Conservation (phyloP, 2,113 vertebrate species). For the Campylomormyrus numenius region DNA sequence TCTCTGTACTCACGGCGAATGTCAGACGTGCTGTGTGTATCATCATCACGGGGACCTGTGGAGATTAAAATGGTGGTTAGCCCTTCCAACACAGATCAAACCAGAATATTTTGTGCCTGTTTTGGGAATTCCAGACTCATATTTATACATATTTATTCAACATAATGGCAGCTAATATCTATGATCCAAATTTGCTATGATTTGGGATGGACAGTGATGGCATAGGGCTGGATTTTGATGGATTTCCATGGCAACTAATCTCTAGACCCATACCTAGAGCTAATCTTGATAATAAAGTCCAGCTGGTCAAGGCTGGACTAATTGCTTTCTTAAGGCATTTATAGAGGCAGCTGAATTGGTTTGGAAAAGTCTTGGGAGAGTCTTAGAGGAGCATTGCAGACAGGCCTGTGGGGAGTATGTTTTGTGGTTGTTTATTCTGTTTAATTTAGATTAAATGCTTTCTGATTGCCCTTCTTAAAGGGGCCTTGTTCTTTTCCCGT, state of each 20-base stretch:
- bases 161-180: not conserved
- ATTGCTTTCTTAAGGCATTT: not conserved
- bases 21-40: slow-evolving; percentile 64
- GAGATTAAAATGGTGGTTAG: slow-evolving; percentile 10
- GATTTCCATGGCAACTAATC: not conserved
- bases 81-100: not conserved
- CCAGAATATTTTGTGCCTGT: not conserved
- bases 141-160: not conserved
- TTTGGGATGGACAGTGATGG: not conserved
- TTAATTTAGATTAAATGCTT: not conserved
- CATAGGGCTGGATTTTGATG: not conserved
- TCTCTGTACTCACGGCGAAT: slow-evolving; percentile 52
- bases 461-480: not conserved
- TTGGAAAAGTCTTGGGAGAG: not conserved
- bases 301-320: not conserved
- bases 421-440: not conserved
- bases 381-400: not conserved
- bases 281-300: not conserved
- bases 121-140: not conserved
- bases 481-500: not conserved
- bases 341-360: not conserved
- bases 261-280: not conserved
- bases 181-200: not conserved
- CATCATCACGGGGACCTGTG: slow-evolving; percentile 56
- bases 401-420: not conserved